Evolutionary conservation across 2,888 invertebrate genomes (phyloP).

Genomic region (Hesperia comma): DNA sequence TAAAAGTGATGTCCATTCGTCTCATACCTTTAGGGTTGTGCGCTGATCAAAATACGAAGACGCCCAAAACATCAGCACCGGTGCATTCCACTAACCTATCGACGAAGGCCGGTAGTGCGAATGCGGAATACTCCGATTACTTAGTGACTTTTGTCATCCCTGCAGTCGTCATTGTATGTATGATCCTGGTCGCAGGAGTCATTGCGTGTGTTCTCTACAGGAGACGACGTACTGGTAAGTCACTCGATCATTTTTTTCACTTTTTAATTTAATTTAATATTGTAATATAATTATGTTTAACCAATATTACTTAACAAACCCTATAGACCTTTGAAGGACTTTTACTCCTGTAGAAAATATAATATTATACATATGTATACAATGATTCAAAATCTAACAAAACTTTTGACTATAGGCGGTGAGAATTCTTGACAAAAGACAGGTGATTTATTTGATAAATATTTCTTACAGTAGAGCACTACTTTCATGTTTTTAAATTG

Average conservation of each 20-base stretch:
- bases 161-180: conserved; percentile 92
- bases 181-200: conserved; percentile 93
- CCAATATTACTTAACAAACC: neutral
- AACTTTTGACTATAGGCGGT: conserved; percentile 49
- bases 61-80: conserved; percentile 54
- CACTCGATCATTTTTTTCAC: neutral
- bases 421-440: conserved; percentile 50
- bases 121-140: conserved; percentile 78
- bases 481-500: conserved; percentile 10
- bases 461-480: conserved; percentile 34
- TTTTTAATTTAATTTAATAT: neutral
- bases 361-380: neutral
- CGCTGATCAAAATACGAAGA: conserved; percentile 73
- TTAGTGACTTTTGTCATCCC: conserved; percentile 94
- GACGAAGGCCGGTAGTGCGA: conserved; percentile 60
- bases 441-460: conserved; percentile 45
- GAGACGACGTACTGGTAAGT: conserved; percentile 90
- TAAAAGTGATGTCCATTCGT: conserved; percentile 86
- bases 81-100: conserved; percentile 57
- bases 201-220: conserved; percentile 95
- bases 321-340: neutral
- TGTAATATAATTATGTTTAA: too few species aligned
- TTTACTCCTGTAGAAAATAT: neutral
- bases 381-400: conserved; percentile 34
- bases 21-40: conserved; percentile 85